phyloP scores from a whole-genome alignment of 2,113 vertebrate genomes.

The Setophaga kirtlandii region DNA sequence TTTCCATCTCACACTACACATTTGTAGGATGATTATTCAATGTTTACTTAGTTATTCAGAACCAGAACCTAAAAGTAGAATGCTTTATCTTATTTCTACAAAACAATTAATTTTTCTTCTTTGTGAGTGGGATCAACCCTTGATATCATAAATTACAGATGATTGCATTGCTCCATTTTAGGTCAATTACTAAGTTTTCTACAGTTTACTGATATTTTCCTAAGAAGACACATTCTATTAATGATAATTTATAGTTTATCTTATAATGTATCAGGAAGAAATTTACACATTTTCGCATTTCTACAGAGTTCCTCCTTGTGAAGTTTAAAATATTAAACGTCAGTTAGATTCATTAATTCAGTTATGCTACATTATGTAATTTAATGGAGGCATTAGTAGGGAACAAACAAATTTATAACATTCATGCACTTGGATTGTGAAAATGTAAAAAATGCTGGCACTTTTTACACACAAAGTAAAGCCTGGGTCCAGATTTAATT shows the following conservation, averaged over 20 bases:
- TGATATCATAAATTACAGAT: not conserved
- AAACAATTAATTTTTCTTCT: not conserved
- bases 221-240: not conserved
- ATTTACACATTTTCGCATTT: not conserved
- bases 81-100: not conserved
- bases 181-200: not conserved
- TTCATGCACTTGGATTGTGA: not conserved
- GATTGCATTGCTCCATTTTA: not conserved
- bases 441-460: not conserved
- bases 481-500: not conserved
- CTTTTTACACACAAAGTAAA: not conserved
- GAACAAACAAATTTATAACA: not conserved
- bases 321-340: not conserved
- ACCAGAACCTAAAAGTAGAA: not conserved
- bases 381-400: not conserved
- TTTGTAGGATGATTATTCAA: not conserved
- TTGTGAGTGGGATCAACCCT: not conserved
- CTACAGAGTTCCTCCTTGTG: not conserved
- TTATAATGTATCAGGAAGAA: not conserved
- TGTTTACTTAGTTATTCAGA: not conserved
- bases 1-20: not conserved
- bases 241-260: not conserved
- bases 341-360: not conserved
- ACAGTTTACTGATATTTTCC: not conserved
- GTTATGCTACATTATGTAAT: not conserved